Base-by-base conservation (phyloP, 2,888 invertebrate genomes). In the Caenorhabditis uteleia region DNA sequence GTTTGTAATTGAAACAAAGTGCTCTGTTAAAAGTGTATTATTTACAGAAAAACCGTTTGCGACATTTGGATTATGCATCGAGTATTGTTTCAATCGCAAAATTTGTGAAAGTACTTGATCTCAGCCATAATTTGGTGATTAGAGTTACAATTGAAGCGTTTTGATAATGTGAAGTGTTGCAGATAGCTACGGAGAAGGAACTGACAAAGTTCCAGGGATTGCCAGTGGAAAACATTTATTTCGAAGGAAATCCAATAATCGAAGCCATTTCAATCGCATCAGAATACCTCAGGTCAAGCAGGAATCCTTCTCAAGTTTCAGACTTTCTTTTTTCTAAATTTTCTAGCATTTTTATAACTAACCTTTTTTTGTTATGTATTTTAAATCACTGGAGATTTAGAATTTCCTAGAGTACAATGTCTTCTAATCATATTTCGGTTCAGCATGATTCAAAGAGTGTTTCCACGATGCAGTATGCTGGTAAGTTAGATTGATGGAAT, bases 181-280 rank as follows among this genome's bases (percentile, higher is more conserved):
- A 80, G 80, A 68, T 80, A 23, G 50, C 72, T 3, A 53, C 66
- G 12, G 59, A 76, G 12, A 55, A 64, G 18, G 75, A 82, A 16
- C 44, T 82, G 39, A 60, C 64, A 20, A 77, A 77, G 50, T 62
- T 82, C 12, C 31, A 65, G 1, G 70, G 73, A 8, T 64, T 81
- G 56, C 71, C 70, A 14, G 57, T 81, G 18, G 75, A 78, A 42
- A 70, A 58, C 14, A 44, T 82, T 2, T 74, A 71, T 50, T 68
- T 80, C 44, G 82, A 82, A 60, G 77, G 78, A 66, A 80, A 80
- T 47, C 78, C 77, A 23, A 23, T 79, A 18, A 57, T 59, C 45
- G 69, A 74, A 31, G 25, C 46, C n/a, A 66, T 73, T 61, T 55
- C 68, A 20, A 43, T 51, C 26, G 60, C 58, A 33, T 33, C 66